A percentile compares a stretch with the other conserved stretches of the same genome.
phyloP scores from a whole-genome alignment of 2,888 invertebrate genomes.

The Dascillus cervinus region DNA sequence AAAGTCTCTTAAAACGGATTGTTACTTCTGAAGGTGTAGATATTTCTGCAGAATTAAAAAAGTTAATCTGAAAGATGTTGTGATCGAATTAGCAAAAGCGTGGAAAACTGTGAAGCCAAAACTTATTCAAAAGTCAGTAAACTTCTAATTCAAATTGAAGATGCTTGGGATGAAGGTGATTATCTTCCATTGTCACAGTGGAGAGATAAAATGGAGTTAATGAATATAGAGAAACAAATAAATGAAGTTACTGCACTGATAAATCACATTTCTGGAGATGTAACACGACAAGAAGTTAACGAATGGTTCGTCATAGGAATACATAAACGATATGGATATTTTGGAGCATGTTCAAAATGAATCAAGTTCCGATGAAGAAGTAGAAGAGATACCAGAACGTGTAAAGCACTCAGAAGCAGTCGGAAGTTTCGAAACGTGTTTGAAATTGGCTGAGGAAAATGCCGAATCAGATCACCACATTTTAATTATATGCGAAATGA shows the following conservation, averaged over 20 bases:
- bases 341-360: too few species aligned
- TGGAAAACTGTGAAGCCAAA: slow-evolving; percentile 5
- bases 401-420: slow-evolving; percentile 2
- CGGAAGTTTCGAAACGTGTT: slow-evolving; percentile 1
- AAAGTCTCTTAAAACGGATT: too few species aligned
- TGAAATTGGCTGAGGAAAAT: slow-evolving; percentile 2
- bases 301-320: slow-evolving; percentile 4
- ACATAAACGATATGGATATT: slow-evolving; percentile 7
- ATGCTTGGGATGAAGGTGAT: too few species aligned
- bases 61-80: slow-evolving; percentile 7
- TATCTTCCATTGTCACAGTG: too few species aligned
- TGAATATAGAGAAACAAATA: too few species aligned
- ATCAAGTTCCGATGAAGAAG: slow-evolving; percentile 7
- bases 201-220: too few species aligned
- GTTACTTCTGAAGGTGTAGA: too few species aligned
- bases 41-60: slow-evolving; percentile 16
- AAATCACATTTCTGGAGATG: slow-evolving; percentile 10
- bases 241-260: too few species aligned
- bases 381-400: too few species aligned
- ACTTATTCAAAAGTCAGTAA: slow-evolving; percentile 7
- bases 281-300: slow-evolving; percentile 8
- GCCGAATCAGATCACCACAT: slow-evolving; percentile 4
- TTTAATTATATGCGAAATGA: slow-evolving; percentile 4
- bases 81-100: too few species aligned
- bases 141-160: slow-evolving; percentile 5